Evolutionary conservation across 2,888 invertebrate genomes (phyloP).

Genomic region (Spisula solida): DNA sequence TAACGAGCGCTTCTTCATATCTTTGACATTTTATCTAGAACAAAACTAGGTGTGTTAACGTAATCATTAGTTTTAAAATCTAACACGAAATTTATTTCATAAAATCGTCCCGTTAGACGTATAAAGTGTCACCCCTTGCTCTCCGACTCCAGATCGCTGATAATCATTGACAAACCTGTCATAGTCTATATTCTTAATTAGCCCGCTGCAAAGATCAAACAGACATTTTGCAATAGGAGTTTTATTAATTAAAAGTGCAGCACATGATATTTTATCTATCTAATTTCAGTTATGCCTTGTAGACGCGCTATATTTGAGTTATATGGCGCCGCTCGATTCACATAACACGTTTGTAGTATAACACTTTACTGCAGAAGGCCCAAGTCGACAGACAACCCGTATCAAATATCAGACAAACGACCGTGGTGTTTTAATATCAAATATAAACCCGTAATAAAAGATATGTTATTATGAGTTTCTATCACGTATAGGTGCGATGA

Average conservation of each 20-base stretch:
- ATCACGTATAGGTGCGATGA: conserved; percentile 59
- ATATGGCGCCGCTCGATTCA: neutral
- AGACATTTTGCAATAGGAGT: conserved; percentile 14
- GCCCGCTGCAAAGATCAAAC: conserved; percentile 19
- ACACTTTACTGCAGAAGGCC: neutral
- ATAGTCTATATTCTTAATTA: conserved; percentile 16
- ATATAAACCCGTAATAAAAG: conserved; percentile 12
- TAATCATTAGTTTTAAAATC: neutral
- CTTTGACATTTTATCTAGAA: neutral
- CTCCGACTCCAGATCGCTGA: conserved; percentile 6
- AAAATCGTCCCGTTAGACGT: neutral
- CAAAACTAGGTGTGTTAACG: neutral
- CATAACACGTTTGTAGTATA: neutral
- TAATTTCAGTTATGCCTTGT: conserved; percentile 1
- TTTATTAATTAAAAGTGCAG: conserved; percentile 22
- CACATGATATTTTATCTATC: neutral
- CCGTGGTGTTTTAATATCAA: neutral
- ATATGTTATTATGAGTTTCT: conserved; percentile 57
- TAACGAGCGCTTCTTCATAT: neutral
- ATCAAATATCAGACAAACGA: conserved; percentile 47
- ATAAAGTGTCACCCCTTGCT: neutral
- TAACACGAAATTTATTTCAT: conserved; percentile 8
- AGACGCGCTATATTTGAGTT: neutral
- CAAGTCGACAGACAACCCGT: neutral
- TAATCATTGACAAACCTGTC: conserved; percentile 5